Percentiles rank a stretch among this genome's conserved stretches.
These are phyloP conservation scores for Prochilodus magdalenae DNA, from an alignment of 2,113 vertebrate genomes.

Conservation along the genomic window DNA sequence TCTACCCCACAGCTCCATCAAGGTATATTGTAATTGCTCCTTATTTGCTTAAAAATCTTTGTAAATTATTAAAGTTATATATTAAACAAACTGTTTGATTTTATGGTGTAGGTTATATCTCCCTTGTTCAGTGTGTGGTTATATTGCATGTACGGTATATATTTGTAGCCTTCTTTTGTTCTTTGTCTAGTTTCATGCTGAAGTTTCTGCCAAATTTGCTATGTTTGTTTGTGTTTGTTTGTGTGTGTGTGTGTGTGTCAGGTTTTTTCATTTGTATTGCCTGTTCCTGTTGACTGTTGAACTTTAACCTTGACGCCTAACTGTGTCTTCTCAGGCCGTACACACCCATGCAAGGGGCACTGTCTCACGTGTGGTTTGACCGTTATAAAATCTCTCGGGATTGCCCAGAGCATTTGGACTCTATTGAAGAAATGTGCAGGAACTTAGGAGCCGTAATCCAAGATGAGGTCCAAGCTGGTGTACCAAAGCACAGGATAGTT, in stretches of 20 bases:
- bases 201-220: too few relatives aligned
- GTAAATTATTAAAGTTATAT: neutral
- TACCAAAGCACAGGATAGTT: slow-evolving; percentile 84
- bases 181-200: too few relatives aligned
- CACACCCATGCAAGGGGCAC: slow-evolving; percentile 82
- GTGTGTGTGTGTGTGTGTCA: too few relatives aligned
- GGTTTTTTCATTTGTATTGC: neutral
- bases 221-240: neutral
- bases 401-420: slow-evolving; percentile 86
- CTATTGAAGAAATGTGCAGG: slow-evolving; percentile 82
- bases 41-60: neutral
- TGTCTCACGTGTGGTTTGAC: slow-evolving; percentile 91
- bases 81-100: too few relatives aligned
- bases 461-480: slow-evolving; percentile 80
- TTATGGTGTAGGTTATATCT: too few relatives aligned
- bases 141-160: too few relatives aligned
- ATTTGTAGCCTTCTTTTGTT: too few relatives aligned
- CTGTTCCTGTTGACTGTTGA: neutral
- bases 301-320: slow-evolving; percentile 27
- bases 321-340: slow-evolving; percentile 79
- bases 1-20: slow-evolving; percentile 88
- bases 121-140: too few relatives aligned
- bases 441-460: slow-evolving; percentile 79
- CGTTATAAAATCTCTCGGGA: slow-evolving; percentile 85
- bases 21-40: slow-evolving; percentile 72